A percentile compares a stretch with the other conserved stretches of the same genome.
Conservation (phyloP, 2,888 invertebrate genomes). For the Odiellus spinosus region DNA sequence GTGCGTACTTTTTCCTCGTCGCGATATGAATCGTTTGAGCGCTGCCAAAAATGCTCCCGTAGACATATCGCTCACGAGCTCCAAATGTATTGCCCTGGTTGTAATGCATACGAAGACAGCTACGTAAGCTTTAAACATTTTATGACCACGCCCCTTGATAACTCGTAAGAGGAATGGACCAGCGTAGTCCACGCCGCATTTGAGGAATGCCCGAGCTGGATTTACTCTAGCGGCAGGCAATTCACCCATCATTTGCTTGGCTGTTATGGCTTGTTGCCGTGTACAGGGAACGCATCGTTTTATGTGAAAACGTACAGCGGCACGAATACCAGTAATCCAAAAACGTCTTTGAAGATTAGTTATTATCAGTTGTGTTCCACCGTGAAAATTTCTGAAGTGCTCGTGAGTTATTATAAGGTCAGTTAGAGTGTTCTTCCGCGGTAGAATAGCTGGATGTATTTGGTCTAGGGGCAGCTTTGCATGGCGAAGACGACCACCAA, state of each 20-base stretch:
- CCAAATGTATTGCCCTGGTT: constrained; percentile 12
- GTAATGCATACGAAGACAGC: constrained; percentile 12
- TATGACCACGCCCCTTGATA: constrained; percentile 3
- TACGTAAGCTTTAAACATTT: constrained; percentile 8
- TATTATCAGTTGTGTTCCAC: constrained; percentile 1
- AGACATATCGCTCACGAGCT: constrained; percentile 13
- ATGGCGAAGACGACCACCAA: constrained; percentile 16
- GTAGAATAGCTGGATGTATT: constrained; percentile 18
- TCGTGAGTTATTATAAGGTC: constrained; percentile 7
- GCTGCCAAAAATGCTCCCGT: constrained; percentile 15
- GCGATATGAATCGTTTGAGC: constrained; percentile 9
- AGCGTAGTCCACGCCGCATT: constrained; percentile 6
- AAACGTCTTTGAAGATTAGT: background rate
- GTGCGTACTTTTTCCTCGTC: no score
- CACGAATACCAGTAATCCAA: constrained; percentile 4
- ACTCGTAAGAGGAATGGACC: constrained; percentile 3
- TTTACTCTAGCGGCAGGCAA: constrained; percentile 4
- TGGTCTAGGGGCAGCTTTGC: constrained; percentile 5
- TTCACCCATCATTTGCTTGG: constrained; percentile 3
- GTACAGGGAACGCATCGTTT: constrained; percentile 5
- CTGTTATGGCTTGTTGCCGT: background rate
- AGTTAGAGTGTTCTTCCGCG: constrained; percentile 10
- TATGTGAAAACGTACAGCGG: background rate
- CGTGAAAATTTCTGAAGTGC: constrained; percentile 16
- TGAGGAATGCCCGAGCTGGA: background rate